Conservation (phyloP, 1,140 invertebrate species). For the Augochlora pura region DNA sequence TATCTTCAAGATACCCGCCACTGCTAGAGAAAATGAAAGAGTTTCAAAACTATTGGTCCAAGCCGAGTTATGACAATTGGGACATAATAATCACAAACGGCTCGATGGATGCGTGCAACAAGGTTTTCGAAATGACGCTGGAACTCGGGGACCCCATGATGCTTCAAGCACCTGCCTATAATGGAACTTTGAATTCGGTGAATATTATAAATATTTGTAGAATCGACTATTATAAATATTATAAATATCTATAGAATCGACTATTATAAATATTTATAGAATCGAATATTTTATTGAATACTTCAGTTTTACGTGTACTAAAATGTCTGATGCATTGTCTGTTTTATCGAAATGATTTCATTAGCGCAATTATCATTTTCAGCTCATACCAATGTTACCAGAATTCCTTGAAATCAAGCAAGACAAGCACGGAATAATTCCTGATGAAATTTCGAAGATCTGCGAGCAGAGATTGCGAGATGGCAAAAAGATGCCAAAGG, state of each 20-base stretch:
- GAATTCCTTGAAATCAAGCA: conserved; percentile 72
- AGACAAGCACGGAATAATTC: conserved; percentile 74
- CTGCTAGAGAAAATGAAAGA: conserved; percentile 83
- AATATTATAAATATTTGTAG: too few relatives aligned
- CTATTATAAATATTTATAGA: too few relatives aligned
- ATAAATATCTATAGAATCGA: too few relatives aligned
- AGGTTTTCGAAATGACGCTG: conserved; percentile 85
- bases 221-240: too few relatives aligned
- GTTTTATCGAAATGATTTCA: too few relatives aligned
- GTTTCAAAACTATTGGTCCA: conserved; percentile 84
- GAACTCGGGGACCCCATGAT: conserved; percentile 84
- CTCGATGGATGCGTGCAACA: conserved; percentile 87
- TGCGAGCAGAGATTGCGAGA: conserved; percentile 64
- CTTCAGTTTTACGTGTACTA: too few relatives aligned
- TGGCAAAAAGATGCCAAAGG: conserved; percentile 71
- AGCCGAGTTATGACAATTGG: conserved; percentile 81
- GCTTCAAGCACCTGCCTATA: conserved; percentile 84
- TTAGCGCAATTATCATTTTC: conserved; percentile 1
- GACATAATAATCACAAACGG: conserved; percentile 85
- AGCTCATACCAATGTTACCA: conserved; percentile 68
- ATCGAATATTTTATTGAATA: too few relatives aligned
- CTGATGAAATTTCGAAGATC: conserved; percentile 64
- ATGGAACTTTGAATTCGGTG: conserved; percentile 80
- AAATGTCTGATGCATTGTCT: too few relatives aligned
- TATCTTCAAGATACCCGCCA: conserved; percentile 80